A percentile compares a stretch with the other conserved stretches of the same genome.
Conservation (phyloP, 64 coral and sea anemone genomes). For the Montipora sp. region DNA sequence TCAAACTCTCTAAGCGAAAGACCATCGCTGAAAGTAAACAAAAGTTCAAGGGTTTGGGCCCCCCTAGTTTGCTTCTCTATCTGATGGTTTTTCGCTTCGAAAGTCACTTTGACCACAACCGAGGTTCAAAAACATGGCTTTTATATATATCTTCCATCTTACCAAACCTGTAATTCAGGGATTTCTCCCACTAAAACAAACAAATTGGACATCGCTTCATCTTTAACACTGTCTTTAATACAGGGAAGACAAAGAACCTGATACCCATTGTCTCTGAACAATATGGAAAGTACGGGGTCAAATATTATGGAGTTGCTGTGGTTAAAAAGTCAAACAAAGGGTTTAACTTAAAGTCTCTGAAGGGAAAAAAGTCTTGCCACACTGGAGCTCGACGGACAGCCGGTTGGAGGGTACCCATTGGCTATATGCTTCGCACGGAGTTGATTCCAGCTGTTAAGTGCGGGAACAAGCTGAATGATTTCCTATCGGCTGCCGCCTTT, state of each 20-base stretch:
- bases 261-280: slow-evolving; percentile 61
- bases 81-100: no score
- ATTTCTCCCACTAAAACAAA: no score
- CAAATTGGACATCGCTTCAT: no score
- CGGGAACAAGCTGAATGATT: not conserved
- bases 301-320: slow-evolving; percentile 71
- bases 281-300: slow-evolving; percentile 29
- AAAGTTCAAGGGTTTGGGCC: no score
- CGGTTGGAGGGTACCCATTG: slow-evolving; percentile 69
- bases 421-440: slow-evolving; percentile 27
- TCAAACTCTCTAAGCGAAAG: no score
- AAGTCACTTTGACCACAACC: no score
- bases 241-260: slow-evolving; percentile 51
- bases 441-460: not conserved
- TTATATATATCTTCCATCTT: no score
- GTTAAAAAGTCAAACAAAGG: slow-evolving; percentile 31
- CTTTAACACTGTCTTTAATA: no score
- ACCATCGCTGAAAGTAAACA: no score
- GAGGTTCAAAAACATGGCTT: no score
- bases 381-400: slow-evolving; percentile 55
- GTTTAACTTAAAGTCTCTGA: slow-evolving; percentile 33
- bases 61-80: no score
- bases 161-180: no score
- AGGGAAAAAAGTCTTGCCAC: slow-evolving; percentile 73
- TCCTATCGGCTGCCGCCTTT: slow-evolving; percentile 47